Percentiles rank a stretch among this genome's conserved stretches.
Conservation (phyloP, 2,113 vertebrate genomes). For the Psittacula cyanocephala region DNA sequence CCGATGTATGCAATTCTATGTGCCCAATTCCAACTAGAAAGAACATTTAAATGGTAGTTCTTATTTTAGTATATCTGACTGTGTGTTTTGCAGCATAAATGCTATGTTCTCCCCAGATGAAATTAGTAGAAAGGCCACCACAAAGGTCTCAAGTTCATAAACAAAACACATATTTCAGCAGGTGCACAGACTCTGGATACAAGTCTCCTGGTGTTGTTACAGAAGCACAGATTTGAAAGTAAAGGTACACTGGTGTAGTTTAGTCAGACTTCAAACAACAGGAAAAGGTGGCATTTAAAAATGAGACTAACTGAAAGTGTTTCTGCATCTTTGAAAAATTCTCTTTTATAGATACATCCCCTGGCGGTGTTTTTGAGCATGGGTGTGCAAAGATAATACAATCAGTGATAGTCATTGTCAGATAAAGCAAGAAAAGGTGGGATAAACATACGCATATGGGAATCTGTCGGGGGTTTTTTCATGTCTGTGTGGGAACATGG, state of each 20-base stretch:
- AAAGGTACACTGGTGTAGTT: neutral
- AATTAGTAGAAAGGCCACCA: neutral
- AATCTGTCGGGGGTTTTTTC: conserved; percentile 74
- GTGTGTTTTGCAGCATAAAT: neutral
- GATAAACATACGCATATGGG: conserved; percentile 80
- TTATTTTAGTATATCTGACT: neutral
- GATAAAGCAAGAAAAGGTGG: neutral
- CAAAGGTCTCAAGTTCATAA: neutral
- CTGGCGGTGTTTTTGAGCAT: neutral
- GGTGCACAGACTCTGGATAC: neutral
- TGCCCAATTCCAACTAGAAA: neutral
- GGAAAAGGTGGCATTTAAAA: neutral
- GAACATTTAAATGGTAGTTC: neutral
- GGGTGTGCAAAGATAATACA: neutral
- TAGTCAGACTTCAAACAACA: neutral
- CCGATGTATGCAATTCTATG: neutral
- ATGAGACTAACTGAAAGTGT: neutral
- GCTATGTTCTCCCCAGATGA: neutral
- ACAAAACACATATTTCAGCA: neutral
- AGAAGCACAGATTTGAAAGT: neutral
- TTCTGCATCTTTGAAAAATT: neutral
- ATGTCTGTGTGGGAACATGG: conserved; percentile 85
- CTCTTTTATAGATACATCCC: neutral
- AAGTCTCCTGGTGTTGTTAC: neutral
- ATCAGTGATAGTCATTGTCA: neutral